Evolutionary conservation across 1,140 invertebrate genomes (phyloP).

Genomic region (Zophobas atratus): DNA sequence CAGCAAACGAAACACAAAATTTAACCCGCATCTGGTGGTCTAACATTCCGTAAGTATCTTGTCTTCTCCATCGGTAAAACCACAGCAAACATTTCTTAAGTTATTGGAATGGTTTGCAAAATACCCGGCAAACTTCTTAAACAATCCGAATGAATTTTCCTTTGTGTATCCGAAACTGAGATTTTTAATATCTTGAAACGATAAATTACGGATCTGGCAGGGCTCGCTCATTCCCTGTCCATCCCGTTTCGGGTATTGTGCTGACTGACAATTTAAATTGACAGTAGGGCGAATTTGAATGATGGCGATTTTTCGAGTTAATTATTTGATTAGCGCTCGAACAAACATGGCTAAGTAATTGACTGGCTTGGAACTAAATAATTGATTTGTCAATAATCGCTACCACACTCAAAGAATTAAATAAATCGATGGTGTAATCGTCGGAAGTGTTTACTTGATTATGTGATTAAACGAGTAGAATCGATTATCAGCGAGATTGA

Average conservation of each 20-base stretch:
- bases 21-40: neutral
- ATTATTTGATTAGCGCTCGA: conserved; percentile 34
- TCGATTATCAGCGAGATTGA: conserved; percentile 21
- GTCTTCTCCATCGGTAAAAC: conserved; percentile 8
- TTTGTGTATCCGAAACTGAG: too few relatives aligned
- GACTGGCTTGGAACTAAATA: conserved; percentile 31
- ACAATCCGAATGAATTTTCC: too few relatives aligned
- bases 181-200: too few relatives aligned
- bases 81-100: conserved; percentile 20
- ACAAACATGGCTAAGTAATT: conserved; percentile 38
- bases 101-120: conserved; percentile 12
- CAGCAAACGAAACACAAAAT: too few relatives aligned
- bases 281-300: conserved; percentile 28
- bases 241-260: neutral
- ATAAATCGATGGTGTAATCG: conserved; percentile 41
- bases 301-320: conserved; percentile 34
- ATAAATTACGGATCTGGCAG: too few relatives aligned
- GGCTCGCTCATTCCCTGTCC: too few relatives aligned
- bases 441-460: conserved; percentile 41
- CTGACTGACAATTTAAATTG: neutral
- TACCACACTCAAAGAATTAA: conserved; percentile 35
- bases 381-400: conserved; percentile 41
- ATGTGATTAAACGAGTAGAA: conserved; percentile 35
- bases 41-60: conserved; percentile 24
- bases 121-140: too few relatives aligned